phyloP scores from a whole-genome alignment of 2,113 vertebrate species.

The Sander lucioperca region DNA sequence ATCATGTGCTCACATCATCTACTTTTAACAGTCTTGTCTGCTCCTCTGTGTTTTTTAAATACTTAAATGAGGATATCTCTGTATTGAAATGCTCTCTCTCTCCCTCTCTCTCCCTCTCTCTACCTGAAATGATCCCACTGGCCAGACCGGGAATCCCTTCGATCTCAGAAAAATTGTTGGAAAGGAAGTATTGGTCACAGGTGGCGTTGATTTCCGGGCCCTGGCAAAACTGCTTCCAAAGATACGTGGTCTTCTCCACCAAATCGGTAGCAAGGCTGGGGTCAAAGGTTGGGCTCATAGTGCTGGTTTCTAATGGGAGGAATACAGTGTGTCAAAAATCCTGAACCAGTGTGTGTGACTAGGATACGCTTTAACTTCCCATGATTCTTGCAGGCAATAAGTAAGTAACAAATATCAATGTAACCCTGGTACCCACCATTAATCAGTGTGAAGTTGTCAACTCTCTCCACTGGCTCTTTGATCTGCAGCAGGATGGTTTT shows the following conservation, averaged over 20 bases:
- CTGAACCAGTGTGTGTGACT: background rate
- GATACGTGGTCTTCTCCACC: slow-evolving; percentile 72
- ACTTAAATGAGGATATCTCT: no score
- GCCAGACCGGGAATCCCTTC: slow-evolving; percentile 89
- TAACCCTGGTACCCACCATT: slow-evolving; percentile 31
- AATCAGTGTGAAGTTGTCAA: slow-evolving; percentile 41
- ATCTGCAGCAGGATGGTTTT: slow-evolving; percentile 76
- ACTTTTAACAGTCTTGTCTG: no score
- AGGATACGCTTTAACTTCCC: background rate
- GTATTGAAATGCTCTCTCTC: no score
- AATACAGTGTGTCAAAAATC: background rate
- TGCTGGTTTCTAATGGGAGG: slow-evolving; percentile 57
- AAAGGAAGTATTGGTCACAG: slow-evolving; percentile 89
- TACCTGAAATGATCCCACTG: slow-evolving; percentile 88
- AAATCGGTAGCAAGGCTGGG: background rate
- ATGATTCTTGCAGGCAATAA: background rate
- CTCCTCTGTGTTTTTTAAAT: no score
- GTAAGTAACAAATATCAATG: background rate
- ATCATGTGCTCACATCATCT: no score
- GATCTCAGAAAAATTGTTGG: slow-evolving; percentile 86
- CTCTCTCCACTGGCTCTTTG: background rate
- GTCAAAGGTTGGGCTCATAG: slow-evolving; percentile 35
- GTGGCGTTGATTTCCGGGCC: slow-evolving; percentile 78
- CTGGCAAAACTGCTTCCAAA: slow-evolving; percentile 86
- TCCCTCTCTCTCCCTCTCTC: no score